These are phyloP conservation scores for Lepus oiostolus DNA, from an alignment of 2,797 vertebrate genomes.

Conservation along the genomic window DNA sequence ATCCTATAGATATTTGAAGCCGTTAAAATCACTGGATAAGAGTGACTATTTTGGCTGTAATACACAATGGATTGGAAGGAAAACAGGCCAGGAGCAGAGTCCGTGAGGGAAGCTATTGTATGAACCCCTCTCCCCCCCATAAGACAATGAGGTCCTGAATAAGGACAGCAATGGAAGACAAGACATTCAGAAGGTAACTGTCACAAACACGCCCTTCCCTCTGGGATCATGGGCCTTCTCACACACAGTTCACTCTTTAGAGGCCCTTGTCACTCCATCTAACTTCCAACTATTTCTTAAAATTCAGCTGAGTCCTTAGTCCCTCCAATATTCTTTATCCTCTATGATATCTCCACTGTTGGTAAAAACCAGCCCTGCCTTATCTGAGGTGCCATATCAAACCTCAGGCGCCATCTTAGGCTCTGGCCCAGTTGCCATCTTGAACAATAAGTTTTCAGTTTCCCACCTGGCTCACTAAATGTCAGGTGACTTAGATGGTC, in stretches of 20 bases:
- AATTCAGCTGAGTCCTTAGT: not conserved
- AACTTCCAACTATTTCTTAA: conserved; percentile 46
- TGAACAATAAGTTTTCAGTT: no score
- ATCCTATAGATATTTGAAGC: not conserved
- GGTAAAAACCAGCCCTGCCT: no score
- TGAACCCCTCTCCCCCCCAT: not conserved
- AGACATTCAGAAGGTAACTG: not conserved
- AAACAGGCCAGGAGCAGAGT: not conserved
- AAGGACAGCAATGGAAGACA: not conserved
- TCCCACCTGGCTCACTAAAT: no score
- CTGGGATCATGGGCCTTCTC: not conserved
- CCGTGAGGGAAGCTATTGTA: not conserved
- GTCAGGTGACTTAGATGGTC: no score
- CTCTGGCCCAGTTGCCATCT: no score
- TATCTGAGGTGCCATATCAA: no score
- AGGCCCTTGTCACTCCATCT: not conserved
- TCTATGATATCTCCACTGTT: not conserved
- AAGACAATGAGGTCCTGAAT: not conserved
- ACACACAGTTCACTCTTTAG: not conserved
- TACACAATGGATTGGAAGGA: not conserved
- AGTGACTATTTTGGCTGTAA: not conserved
- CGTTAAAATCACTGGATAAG: not conserved
- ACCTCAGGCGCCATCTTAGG: no score
- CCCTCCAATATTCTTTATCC: not conserved
- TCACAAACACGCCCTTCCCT: not conserved